A percentile compares a stretch with the other conserved stretches of the same genome.
Evolutionary conservation across 2,797 vertebrate genomes (phyloP).

Genomic region (Amphiprion clarkii): DNA sequence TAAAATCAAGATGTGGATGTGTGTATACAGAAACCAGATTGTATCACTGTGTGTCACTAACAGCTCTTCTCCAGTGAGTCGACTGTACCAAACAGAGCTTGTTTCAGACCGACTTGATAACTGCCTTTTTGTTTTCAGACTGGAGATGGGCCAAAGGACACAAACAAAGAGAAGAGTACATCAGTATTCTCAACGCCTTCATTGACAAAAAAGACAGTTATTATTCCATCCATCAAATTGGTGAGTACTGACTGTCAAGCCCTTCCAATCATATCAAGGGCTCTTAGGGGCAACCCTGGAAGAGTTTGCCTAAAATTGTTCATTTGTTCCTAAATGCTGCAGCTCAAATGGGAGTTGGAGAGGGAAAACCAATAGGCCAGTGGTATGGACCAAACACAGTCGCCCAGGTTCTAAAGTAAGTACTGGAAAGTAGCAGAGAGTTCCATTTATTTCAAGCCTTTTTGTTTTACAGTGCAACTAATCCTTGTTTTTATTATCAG

Average conservation of each 20-base stretch:
- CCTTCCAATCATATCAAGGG: background rate
- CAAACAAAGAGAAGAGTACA: conserved; percentile 91
- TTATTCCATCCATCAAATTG: conserved; percentile 99
- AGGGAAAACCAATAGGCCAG: conserved; percentile 98
- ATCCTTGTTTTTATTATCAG: background rate
- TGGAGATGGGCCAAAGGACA: conserved; percentile 93
- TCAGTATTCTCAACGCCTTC: conserved; percentile 94
- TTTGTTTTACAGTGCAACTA: background rate
- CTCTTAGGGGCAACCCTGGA: background rate
- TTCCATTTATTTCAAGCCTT: background rate
- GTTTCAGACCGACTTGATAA: conserved; percentile 43
- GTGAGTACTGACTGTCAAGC: conserved; percentile 77
- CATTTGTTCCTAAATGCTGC: conserved; percentile 59
- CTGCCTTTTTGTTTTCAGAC: conserved; percentile 83
- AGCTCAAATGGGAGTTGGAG: conserved; percentile 99
- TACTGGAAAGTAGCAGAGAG: conserved; percentile 35
- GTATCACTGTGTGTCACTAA: conserved; percentile 36
- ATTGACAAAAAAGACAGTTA: conserved; percentile 98
- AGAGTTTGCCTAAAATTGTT: conserved; percentile 1
- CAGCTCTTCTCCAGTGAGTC: conserved; percentile 25
- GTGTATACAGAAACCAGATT: background rate
- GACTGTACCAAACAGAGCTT: conserved; percentile 17
- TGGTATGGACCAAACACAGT: conserved; percentile 99
- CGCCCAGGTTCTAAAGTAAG: conserved; percentile 98
- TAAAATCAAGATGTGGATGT: background rate